Evolutionary conservation across 2,888 invertebrate species (phyloP).

Genomic region (Zaprionus lineosus): DNA sequence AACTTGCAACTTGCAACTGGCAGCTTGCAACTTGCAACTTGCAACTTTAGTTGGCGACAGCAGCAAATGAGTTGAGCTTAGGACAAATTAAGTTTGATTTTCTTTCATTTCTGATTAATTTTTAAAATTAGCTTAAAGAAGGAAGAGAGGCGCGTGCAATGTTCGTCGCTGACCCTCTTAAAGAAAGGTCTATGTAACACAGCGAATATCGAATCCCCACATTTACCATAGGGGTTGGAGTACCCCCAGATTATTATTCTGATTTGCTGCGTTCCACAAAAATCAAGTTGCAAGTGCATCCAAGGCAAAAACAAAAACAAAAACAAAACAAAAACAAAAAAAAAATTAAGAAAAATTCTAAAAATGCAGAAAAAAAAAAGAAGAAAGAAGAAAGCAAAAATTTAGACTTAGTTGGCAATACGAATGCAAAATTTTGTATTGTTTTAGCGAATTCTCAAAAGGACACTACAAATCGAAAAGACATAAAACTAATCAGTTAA

Average conservation of each 20-base stretch:
- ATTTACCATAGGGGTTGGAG: no score
- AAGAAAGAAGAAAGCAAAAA: no score
- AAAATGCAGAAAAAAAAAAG: conserved; percentile 12
- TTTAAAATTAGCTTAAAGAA: no score
- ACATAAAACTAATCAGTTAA: conserved; percentile 3
- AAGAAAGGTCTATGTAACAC: no score
- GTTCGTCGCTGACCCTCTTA: conserved; percentile 14
- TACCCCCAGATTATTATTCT: no score
- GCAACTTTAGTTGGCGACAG: no score
- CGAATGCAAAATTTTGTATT: conserved; percentile 40
- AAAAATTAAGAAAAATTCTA: background rate
- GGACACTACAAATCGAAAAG: background rate
- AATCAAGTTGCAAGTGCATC: conserved; percentile 20
- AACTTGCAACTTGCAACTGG: no score
- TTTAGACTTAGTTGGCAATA: conserved; percentile 52
- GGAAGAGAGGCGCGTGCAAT: conserved; percentile 36
- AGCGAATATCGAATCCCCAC: no score
- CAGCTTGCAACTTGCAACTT: no score
- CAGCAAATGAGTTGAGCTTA: no score
- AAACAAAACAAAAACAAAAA: background rate
- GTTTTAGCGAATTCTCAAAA: conserved; percentile 54
- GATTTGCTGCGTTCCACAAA: conserved; percentile 25
- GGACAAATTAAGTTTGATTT: no score
- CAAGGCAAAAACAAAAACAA: background rate
- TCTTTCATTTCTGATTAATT: background rate